phyloP scores from a whole-genome alignment of 2,113 vertebrate genomes.

The Garra rufa region DNA sequence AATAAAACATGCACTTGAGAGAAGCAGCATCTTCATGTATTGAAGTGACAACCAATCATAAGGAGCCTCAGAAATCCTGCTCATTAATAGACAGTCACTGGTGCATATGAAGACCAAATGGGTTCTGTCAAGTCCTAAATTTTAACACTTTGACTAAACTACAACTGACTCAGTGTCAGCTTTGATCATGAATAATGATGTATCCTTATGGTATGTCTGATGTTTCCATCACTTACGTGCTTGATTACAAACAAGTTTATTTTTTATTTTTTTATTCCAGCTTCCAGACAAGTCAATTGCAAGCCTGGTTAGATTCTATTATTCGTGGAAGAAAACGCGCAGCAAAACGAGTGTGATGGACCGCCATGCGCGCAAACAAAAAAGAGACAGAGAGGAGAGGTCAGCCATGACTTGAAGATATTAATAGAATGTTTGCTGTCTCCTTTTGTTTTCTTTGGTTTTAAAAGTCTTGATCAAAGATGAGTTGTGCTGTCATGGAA shows the following conservation, averaged over 20 bases:
- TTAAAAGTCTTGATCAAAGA: conserved; percentile 10
- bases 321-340: conserved; percentile 98
- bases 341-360: conserved; percentile 98
- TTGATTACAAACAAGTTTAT: background rate
- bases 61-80: background rate
- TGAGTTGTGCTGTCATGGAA: background rate
- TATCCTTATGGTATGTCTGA: background rate
- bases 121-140: background rate
- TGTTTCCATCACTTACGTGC: background rate
- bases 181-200: conserved; percentile 9
- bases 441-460: background rate
- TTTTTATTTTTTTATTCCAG: conserved; percentile 67
- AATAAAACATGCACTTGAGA: background rate
- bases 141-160: background rate
- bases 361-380: conserved; percentile 91
- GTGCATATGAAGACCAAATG: conserved; percentile 30
- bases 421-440: background rate
- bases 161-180: background rate
- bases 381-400: conserved; percentile 91
- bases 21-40: background rate
- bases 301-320: conserved; percentile 96
- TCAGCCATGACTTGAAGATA: conserved; percentile 63
- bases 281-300: conserved; percentile 95
- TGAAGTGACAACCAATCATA: background rate
- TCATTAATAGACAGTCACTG: background rate